Base-by-base conservation (phyloP, 1,140 invertebrate species). In the Zaprionus gabonicus region DNA sequence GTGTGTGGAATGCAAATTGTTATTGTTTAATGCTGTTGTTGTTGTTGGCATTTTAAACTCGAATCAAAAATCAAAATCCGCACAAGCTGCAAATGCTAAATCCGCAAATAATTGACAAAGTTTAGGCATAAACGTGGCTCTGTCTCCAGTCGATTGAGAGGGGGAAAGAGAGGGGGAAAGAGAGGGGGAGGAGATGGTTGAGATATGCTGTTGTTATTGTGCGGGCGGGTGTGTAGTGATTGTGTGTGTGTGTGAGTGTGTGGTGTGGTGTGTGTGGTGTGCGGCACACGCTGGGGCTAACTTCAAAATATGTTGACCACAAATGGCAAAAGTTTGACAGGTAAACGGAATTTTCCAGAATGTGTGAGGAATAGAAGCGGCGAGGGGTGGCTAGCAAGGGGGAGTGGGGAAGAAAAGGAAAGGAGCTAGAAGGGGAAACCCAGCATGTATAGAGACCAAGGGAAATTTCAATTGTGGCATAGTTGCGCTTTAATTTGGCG, bases 51-150 rank as follows among this genome's bases (percentile, higher is more conserved):
- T 88, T 86, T 86, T 78, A 88, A 88, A 81, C 74, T 88, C 67
- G 65, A 88, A 87, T 87, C 83, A 87, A 88, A 87, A 88, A 87
- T 87, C 83, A 83, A 87, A 87, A 87, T 87, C 83, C 83, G 80
- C 85, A 87, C 84, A 86, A 87, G 84, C 83, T 83, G 83, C 83
- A 87, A 87, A 87, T 87, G 84, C 83, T 87, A 84, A 87, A 87
- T 87, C 83, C 83, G 84, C 83, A 87, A 87, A 87, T 87, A 87
- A 87, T 87, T 87, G 83, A 87, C 83, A 87, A 87, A 87, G 83
- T 87, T 87, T 87, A 88, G 83, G 81, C 83, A 87, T 87, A 87
- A 87, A 87, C 81, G 83, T 87, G 84, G 83, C 80, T 78, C 83
- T 75, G 80, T 82, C 82, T 67, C 31, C 53, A 3, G 31, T 27